Conservation (phyloP, 2,797 vertebrate species). For the Mustela erminea region DNA sequence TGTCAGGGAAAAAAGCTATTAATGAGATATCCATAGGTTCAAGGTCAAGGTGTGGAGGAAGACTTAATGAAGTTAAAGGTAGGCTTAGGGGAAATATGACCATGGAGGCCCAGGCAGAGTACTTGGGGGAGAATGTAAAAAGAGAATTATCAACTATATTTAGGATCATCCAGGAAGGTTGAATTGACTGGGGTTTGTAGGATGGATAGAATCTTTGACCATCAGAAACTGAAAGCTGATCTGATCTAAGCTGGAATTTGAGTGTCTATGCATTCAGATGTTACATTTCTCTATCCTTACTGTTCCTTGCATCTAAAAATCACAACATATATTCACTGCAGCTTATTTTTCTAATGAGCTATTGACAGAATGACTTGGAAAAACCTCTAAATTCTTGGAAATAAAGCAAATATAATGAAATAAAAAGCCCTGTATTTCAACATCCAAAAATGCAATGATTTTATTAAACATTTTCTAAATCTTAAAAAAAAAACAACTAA, state of each 20-base stretch:
- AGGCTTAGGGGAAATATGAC: background rate
- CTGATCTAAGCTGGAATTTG: background rate
- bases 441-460: constrained; percentile 74
- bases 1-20: background rate
- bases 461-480: constrained; percentile 66
- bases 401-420: constrained; percentile 71
- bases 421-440: constrained; percentile 54
- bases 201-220: background rate
- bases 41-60: constrained; percentile 6
- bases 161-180: background rate
- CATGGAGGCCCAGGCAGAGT: background rate
- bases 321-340: background rate
- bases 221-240: background rate
- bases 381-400: constrained; percentile 45
- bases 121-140: background rate
- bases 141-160: background rate
- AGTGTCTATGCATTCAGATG: background rate
- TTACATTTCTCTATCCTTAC: background rate
- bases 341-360: constrained; percentile 44
- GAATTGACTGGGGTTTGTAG: background rate
- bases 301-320: background rate
- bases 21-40: background rate
- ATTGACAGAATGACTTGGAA: background rate
- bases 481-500: constrained; percentile 4
- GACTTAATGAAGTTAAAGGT: background rate